Evolutionary conservation across 2,888 invertebrate species (phyloP).

Genomic region (Papilio gigon): DNA sequence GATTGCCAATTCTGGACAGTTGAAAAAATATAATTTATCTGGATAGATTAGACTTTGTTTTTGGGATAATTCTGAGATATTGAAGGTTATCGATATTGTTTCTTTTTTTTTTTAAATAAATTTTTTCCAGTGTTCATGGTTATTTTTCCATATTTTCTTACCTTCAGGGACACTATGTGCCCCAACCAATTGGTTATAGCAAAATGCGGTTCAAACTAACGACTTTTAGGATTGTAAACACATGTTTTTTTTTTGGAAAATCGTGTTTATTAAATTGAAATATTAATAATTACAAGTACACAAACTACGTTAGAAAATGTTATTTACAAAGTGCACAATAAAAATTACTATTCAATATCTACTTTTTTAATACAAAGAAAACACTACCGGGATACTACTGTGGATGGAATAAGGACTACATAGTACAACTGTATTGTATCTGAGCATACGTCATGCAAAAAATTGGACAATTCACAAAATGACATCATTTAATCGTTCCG

Average conservation of each 20-base stretch:
- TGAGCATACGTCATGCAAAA: background rate
- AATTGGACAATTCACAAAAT: conserved; percentile 20
- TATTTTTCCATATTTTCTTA: no score
- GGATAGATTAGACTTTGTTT: no score
- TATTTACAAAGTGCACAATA: conserved; percentile 14
- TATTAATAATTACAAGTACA: background rate
- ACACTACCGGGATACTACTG: background rate
- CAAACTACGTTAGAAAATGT: background rate
- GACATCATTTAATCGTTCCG: no score
- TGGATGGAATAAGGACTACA: background rate
- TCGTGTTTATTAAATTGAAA: background rate
- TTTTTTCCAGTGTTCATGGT: no score
- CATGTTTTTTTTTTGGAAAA: background rate
- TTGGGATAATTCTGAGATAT: no score
- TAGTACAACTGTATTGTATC: background rate
- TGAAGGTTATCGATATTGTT: no score
- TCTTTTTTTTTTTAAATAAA: no score
- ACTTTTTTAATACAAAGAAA: background rate
- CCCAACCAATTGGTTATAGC: no score
- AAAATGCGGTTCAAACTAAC: no score
- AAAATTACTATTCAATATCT: background rate
- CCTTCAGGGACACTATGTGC: no score
- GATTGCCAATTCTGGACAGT: no score
- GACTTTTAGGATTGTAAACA: background rate
- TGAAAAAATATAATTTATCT: no score